These are phyloP conservation scores for Intellagama lesueurii DNA, from an alignment of 2,797 vertebrate species.

Conservation along the genomic window DNA sequence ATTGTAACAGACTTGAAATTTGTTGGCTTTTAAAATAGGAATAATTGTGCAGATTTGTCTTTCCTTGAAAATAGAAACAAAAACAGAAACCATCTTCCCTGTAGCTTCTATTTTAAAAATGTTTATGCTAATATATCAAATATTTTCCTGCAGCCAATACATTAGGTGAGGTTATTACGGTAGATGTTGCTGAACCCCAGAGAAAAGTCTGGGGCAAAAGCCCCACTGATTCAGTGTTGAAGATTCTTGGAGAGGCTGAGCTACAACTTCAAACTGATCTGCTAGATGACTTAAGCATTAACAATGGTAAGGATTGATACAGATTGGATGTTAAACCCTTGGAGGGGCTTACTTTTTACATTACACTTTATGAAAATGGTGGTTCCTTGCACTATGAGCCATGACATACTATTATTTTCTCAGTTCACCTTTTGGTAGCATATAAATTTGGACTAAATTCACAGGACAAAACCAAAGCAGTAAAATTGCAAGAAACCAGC, in stretches of 20 bases:
- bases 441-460: background rate
- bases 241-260: constrained; percentile 87
- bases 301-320: constrained; percentile 71
- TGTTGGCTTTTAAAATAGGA: background rate
- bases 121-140: background rate
- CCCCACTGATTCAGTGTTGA: constrained; percentile 86
- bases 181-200: constrained; percentile 80
- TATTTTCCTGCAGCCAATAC: constrained; percentile 79
- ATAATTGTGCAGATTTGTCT: background rate
- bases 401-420: constrained; percentile 21
- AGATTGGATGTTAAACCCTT: background rate
- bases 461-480: background rate
- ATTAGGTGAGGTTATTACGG: constrained; percentile 84
- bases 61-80: background rate
- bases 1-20: background rate
- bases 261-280: constrained; percentile 87
- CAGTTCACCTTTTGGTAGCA: background rate
- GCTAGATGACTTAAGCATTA: constrained; percentile 75
- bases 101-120: background rate
- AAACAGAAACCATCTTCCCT: background rate
- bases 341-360: background rate
- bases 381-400: constrained; percentile 26
- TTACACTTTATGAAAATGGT: background rate
- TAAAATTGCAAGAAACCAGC: background rate
- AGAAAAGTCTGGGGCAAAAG: constrained; percentile 87